Evolutionary conservation across 1,140 invertebrate species (phyloP).

Genomic region (Coenobita brevimanus): DNA sequence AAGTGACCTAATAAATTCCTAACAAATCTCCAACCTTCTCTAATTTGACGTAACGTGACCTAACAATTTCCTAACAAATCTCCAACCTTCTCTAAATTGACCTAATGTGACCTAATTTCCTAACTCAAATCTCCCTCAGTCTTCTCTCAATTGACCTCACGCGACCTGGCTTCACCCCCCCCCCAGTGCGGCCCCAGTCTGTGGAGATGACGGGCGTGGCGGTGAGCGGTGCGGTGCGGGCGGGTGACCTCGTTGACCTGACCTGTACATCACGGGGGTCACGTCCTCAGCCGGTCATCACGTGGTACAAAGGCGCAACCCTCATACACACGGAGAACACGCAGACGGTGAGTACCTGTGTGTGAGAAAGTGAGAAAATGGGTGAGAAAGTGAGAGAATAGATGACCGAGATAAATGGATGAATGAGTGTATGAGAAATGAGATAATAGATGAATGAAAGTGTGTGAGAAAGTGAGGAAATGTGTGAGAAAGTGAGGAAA

Average conservation of each 20-base stretch:
- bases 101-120: no score
- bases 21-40: no score
- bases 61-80: no score
- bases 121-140: not conserved
- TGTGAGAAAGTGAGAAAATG: not conserved
- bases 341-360: slow-evolving; percentile 26
- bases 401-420: not conserved
- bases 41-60: no score
- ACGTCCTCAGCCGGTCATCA: slow-evolving; percentile 85
- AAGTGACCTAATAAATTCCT: no score
- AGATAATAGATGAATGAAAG: no score
- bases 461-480: no score
- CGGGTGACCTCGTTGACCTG: slow-evolving; percentile 76
- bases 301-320: slow-evolving; percentile 75
- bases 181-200: slow-evolving; percentile 49
- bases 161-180: not conserved
- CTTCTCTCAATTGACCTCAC: no score
- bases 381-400: not conserved
- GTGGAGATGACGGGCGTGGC: slow-evolving; percentile 57
- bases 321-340: slow-evolving; percentile 44
- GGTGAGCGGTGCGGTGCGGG: slow-evolving; percentile 53
- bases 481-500: no score
- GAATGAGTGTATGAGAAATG: not conserved
- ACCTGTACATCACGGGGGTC: slow-evolving; percentile 89
- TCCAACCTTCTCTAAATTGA: no score